Base-by-base conservation (phyloP, 2,113 vertebrate species). In the Caracal caracal region DNA sequence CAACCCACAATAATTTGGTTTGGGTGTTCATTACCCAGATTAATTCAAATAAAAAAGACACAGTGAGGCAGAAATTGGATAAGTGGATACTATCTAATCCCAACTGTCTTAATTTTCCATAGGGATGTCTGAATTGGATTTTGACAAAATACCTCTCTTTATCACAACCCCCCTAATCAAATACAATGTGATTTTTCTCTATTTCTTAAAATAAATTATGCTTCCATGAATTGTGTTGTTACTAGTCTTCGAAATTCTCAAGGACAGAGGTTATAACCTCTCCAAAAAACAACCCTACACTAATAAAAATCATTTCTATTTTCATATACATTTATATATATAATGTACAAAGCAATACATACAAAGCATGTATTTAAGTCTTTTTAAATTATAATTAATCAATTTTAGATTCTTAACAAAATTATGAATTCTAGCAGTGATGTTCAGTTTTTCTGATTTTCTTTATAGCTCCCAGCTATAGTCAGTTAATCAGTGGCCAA, bases 1-100 rank as follows among this genome's bases (percentile, higher is more conserved):
- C 98, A 97, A 98, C 98, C 96, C 91, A 96, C 80, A 97, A 96
- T 98, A 98, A 98, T 98, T 98, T 98, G 97, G 97, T 94, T 98
- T 96, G 96, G 90, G 98, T 98, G 95, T 98, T 98, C 81, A 90
- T 98, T 98, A 98, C 98, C 94, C 96, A 98, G 97, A 98, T 98
- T 97, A 98, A 96, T 98, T 98, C 98, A 97, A 98, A 97, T 96
- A 97, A 96, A 97, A 97, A 97, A 97, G 96, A 97, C 80, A 97
- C 98, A 96, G 93, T 97, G 96, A 97, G 97, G 92, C 80, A 98
- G 96, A 98, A 98, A 98, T 98, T 98, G 97, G 97, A 98, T 98
- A 97, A 98, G 98, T 97, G 98, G 97, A 97, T 97, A 97, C 94
- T 90, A 68, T 93, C 65, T 97, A 97, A 94, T 98, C 98, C 97